Base-by-base conservation (phyloP, 2,113 vertebrate genomes). In the Neofelis nebulosa region DNA sequence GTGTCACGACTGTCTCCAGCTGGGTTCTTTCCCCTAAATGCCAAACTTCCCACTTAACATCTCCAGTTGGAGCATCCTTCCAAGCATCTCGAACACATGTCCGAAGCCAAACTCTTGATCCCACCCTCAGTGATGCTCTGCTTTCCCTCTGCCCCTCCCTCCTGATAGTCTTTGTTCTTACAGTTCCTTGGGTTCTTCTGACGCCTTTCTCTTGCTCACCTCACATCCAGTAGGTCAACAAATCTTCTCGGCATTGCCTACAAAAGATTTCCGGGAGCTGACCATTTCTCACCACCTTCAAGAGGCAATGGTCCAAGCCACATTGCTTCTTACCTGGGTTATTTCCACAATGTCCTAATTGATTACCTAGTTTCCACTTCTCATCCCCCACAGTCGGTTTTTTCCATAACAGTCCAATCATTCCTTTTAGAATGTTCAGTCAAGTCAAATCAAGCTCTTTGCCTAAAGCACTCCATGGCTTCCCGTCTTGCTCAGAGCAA, bases 351-450 rank as follows among this genome's bases (percentile, higher is more conserved):
- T 31, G 48, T 86, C 71, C 63, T 50, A 10, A 25, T 19, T 29
- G 8, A 41, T 23, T 7, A 14, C 57, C 78, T 36, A 9, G 10
- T 68, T 50, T 68, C 61, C 38, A 41, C 19, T 61, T 18, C 48
- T 78, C 14, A 16, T 18, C 12, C 21, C 2, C 65, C 31, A 33
- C 0, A 21, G 16, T 65, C 0, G 7, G 29, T 5, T 57, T 25
- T 92, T 73, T 63, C 65, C 21, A 31, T 4, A 31, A 45, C 4
- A 48, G 52, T 80, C 18, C 18, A 78, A 38, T 23, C 38, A n/a
- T 41, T 69, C 69, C 27, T 73, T 48, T 71, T 50, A 14, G 31
- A 38, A 41, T 41, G 27, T 38, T 94, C 50, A 92, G 45, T 63
- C 14, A 61, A 78, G 45, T 38, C n/a, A 23, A 4, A 50, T 33